Evolutionary conservation across 2,888 invertebrate species (phyloP), one percentile per base, ranked within the genome.

Genomic region (Drosophila formosana): DNA sequence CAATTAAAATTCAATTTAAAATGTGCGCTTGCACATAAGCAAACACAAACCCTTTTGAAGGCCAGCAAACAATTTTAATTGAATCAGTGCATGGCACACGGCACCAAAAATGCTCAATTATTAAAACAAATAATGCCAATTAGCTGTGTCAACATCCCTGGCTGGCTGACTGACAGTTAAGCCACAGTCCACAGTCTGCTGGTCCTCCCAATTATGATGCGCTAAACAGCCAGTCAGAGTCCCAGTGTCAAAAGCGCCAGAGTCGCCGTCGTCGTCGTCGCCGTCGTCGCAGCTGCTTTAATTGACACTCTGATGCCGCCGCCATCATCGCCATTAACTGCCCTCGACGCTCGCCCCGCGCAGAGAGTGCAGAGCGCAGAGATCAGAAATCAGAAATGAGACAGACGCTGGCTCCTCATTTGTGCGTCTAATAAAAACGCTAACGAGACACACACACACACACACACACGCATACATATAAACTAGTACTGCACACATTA

Each of bases 91-190:
- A 41, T 8, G 13, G 39, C 18, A 46, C 61, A 49, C 66, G 70
- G 51, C 63, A 61, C 73, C 76, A 69, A 81, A 86, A 91, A 90
- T 79, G 90, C 90, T 89, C 90, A 90, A 90, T 90, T 90, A 89
- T 80, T 89, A 91, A 89, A 91, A 89, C 90, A 91, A 90, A 91
- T 90, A 90, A 90, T 90, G 82, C 84, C 90, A 91, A 91, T 91
- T 91, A 90, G 91, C 82, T 90, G 88, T 90, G 91, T 90, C 91
- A 91, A 90, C 90, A 90, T 65, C 61, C 50, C 30, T 30, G 6
- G 4, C n/a, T 37, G 37, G n/a, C 37, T 45, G 68, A 55, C 68
- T 70, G 49, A 11, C 26, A 23, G 28, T 18, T 18, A 18, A 18
- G 18, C 18, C 18, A 18, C 18, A 45, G 34, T 41, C 43, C 51